Percentiles rank a stretch among this genome's conserved stretches.
Conservation (phyloP, 2,113 vertebrate species). For the Tonatia bakeri region DNA sequence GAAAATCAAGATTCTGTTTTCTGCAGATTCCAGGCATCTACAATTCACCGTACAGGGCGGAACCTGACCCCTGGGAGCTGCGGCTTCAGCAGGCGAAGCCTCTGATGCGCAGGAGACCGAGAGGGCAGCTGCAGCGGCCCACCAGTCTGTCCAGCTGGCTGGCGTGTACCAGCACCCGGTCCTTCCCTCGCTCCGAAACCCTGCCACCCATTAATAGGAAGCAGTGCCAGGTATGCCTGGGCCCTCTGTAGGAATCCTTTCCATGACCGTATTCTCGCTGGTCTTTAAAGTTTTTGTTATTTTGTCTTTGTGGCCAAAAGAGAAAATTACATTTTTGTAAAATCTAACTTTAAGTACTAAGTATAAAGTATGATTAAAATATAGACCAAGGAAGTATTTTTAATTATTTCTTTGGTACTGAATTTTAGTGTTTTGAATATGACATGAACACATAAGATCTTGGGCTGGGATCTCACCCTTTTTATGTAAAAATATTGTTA, state of each 20-base stretch:
- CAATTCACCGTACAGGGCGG: slow-evolving; percentile 89
- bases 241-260: accelerated
- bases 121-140: slow-evolving; percentile 12
- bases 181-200: slow-evolving; percentile 65
- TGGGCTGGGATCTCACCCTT: neutral
- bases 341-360: neutral
- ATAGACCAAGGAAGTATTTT: neutral
- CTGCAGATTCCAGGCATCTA: slow-evolving; percentile 90
- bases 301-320: neutral
- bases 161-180: slow-evolving; percentile 58
- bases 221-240: slow-evolving; percentile 86
- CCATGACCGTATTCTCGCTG: neutral
- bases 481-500: neutral
- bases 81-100: slow-evolving; percentile 85
- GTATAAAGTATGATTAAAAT: neutral
- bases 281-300: neutral
- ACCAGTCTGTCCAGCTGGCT: slow-evolving; percentile 63
- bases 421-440: neutral
- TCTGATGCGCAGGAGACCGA: slow-evolving; percentile 58
- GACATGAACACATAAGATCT: neutral
- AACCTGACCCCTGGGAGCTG: slow-evolving; percentile 90
- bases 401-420: neutral
- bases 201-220: slow-evolving; percentile 85
- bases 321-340: neutral
- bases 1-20: neutral